Conservation (phyloP, 2,888 invertebrate species). For the Drosophila sordidula region DNA sequence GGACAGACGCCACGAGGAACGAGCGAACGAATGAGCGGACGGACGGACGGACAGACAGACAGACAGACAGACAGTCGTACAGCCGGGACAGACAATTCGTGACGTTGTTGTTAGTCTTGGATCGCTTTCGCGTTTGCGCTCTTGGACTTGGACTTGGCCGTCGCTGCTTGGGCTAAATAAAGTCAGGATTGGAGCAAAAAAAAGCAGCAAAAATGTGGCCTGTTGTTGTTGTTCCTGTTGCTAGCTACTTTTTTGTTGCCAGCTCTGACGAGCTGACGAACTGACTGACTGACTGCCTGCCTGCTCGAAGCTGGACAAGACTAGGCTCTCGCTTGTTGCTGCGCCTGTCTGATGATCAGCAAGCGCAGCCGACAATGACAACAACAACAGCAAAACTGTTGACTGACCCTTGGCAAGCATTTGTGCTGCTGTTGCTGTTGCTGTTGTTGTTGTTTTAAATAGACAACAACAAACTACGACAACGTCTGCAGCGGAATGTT, state of each 20-base stretch:
- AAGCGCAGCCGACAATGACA: conserved; percentile 66
- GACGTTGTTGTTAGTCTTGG: conserved; percentile 80
- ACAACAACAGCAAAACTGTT: conserved; percentile 43
- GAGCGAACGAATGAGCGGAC: too few relatives aligned
- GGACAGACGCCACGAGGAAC: too few relatives aligned
- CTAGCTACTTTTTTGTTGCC: conserved; percentile 29
- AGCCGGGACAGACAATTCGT: conserved; percentile 78
- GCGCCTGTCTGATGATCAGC: conserved; percentile 60
- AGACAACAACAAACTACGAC: conserved; percentile 39
- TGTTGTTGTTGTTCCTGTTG: conserved; percentile 43
- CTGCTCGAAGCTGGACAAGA: conserved; percentile 68
- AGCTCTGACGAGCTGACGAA: conserved; percentile 44
- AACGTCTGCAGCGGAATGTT: conserved; percentile 25
- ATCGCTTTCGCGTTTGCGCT: conserved; percentile 40
- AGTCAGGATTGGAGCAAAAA: conserved; percentile 40
- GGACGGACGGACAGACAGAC: conserved; percentile 13
- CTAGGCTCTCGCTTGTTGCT: conserved; percentile 50
- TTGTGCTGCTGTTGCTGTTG: conserved; percentile 55
- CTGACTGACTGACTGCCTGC: conserved; percentile 37
- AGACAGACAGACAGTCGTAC: conserved; percentile 26
- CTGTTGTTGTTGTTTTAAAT: conserved; percentile 61
- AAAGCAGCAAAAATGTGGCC: conserved; percentile 53
- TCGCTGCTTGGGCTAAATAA: conserved; percentile 52
- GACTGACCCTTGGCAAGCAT: conserved; percentile 71
- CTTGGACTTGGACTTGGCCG: conserved; percentile 28